Base-by-base conservation (phyloP, 2,888 invertebrate genomes). In the Drosophila mimica region DNA sequence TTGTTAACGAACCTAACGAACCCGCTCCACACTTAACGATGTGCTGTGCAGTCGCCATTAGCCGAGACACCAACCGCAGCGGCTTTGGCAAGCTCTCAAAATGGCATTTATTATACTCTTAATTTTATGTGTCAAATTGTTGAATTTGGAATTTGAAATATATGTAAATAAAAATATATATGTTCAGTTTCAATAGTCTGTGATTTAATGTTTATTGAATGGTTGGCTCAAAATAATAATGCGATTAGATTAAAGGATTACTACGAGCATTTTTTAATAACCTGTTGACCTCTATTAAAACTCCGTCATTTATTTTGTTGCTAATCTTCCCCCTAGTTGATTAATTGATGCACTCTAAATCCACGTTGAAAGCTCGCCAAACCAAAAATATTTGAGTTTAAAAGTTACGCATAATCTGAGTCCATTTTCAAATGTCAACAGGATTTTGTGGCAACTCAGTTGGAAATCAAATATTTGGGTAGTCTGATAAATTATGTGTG, bases 391-490 rank as follows among this genome's bases (percentile, higher is more conserved):
- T 31, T 46, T 43, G 7, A 7, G 25, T n/a, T 31, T 30, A 48
- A 64, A 56, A 17, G 13, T 28, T 51, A 28, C 51, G 51, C 33
- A 33, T 25, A 25, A 36, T 54, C 38, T 7, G 30, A 15, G 7
- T 15, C 9, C 8, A 48, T 56, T 68, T 65, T 68, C 52, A 59
- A 61, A 64, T 76, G 77, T 67, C 77, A 70, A 70, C 28, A 13
- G 17, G 36, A 53, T 59, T 58, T 53, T 13, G 30, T 38, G 17
- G 28, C 28, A 13, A 28, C 56, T 62, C 34, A 61, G 56, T 34
- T 15, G 15, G 36, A 63, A 58, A 63, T 36, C 59, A 62, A 61
- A 72, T 60, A 80, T 74, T 74, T 63, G 74, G 60, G 63, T 30
- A 20, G 33, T 30, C 36, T 43, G 51, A 70, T 66, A 74, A 81